phyloP scores from a whole-genome alignment of 2,888 invertebrate genomes.

The Limnephilus lunatus region DNA sequence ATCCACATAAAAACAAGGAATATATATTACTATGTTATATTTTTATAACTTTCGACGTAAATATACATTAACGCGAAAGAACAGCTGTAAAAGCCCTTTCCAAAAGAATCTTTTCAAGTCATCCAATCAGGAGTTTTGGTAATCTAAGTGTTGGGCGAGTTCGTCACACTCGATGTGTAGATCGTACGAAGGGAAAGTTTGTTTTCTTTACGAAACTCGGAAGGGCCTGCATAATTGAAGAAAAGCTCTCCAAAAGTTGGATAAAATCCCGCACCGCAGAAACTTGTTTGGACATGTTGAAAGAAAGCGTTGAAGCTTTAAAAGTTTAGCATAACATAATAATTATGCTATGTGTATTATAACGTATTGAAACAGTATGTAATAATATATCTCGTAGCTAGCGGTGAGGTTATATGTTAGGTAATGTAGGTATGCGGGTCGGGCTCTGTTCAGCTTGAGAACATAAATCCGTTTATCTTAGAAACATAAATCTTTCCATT shows the following conservation, averaged over 20 bases:
- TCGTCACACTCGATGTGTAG: neutral
- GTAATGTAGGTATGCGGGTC: neutral
- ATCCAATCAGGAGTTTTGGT: neutral
- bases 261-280: neutral
- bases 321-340: neutral
- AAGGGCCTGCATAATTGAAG: neutral
- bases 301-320: neutral
- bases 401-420: neutral
- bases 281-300: neutral
- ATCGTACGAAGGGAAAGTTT: neutral
- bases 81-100: neutral
- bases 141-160: neutral
- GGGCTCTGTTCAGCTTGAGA: neutral
- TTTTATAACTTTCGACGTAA: neutral
- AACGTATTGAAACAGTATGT: neutral
- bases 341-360: too few species aligned
- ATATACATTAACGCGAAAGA: neutral
- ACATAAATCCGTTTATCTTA: slow-evolving; percentile 26
- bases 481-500: neutral
- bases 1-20: neutral
- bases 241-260: neutral
- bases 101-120: neutral
- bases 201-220: neutral
- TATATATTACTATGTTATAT: neutral
- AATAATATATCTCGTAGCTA: neutral